These are phyloP conservation scores for Pteropus alecto DNA, from an alignment of 2,113 vertebrate genomes.

Conservation along the genomic window DNA sequence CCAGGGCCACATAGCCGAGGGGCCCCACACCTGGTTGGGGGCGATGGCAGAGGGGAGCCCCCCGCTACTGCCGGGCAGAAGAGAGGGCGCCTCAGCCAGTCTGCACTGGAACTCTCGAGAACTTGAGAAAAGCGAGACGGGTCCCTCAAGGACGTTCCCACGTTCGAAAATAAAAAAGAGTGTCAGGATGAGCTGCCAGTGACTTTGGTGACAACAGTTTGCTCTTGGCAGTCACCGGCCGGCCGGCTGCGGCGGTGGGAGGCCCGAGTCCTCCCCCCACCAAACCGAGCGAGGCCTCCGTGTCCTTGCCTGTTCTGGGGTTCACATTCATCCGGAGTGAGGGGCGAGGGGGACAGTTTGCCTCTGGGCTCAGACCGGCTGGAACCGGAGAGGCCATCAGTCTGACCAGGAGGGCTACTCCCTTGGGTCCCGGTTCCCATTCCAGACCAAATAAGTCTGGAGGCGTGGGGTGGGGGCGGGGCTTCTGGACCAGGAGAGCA, in stretches of 20 bases:
- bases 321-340: rapidly evolving
- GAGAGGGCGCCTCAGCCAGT: rapidly evolving
- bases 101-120: rapidly evolving
- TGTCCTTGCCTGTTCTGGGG: rapidly evolving
- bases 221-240: neutral
- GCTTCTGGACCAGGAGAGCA: neutral
- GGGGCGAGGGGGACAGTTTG: neutral
- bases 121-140: neutral
- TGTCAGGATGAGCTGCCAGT: rapidly evolving
- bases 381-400: neutral
- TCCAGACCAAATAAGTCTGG: conserved; percentile 32
- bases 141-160: neutral
- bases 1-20: rapidly evolving
- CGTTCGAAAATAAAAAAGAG: rapidly evolving
- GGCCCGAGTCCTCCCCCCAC: neutral
- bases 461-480: too few species aligned
- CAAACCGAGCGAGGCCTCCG: rapidly evolving
- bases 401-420: neutral
- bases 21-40: conserved; percentile 86
- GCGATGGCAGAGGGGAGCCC: conserved; percentile 44
- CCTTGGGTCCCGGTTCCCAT: neutral
- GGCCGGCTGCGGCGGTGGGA: rapidly evolving
- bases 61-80: rapidly evolving
- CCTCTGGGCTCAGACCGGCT: neutral
- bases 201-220: rapidly evolving